Conservation (phyloP, 1,140 invertebrate species). For the Oncopodura yosiiana region DNA sequence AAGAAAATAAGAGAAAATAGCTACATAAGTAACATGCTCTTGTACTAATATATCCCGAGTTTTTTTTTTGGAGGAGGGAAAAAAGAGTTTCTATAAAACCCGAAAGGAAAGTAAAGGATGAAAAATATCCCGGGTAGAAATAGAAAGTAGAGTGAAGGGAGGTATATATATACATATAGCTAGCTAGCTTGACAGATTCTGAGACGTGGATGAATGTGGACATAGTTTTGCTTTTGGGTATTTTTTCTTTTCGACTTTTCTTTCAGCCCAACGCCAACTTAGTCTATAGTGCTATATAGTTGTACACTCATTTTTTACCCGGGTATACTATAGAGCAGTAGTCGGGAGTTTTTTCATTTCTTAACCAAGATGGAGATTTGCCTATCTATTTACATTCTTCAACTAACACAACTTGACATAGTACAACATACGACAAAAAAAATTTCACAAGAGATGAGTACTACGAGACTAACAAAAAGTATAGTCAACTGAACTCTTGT, state of each 20-base stretch:
- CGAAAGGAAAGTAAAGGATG: conserved; percentile 1
- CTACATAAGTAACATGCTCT: no score
- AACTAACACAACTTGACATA: no score
- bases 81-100: not conserved
- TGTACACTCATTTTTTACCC: conserved; percentile 11
- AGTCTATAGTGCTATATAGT: conserved; percentile 9
- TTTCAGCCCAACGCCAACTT: conserved; percentile 4
- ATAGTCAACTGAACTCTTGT: no score
- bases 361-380: no score
- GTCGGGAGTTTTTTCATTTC: no score
- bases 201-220: conserved; percentile 34
- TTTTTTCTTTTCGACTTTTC: conserved; percentile 18
- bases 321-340: no score
- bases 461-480: no score
- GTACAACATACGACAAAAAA: no score
- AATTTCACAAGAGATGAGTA: no score
- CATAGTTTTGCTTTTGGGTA: conserved; percentile 36
- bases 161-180: conserved; percentile 22
- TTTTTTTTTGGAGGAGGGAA: conserved; percentile 3
- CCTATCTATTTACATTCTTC: no score
- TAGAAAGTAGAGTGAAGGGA: conserved; percentile 19
- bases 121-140: conserved; percentile 24
- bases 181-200: conserved; percentile 9
- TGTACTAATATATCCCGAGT: no score
- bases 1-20: no score